These are phyloP conservation scores for Fistularia tabacaria DNA, from an alignment of 2,797 vertebrate genomes.

Conservation along the genomic window DNA sequence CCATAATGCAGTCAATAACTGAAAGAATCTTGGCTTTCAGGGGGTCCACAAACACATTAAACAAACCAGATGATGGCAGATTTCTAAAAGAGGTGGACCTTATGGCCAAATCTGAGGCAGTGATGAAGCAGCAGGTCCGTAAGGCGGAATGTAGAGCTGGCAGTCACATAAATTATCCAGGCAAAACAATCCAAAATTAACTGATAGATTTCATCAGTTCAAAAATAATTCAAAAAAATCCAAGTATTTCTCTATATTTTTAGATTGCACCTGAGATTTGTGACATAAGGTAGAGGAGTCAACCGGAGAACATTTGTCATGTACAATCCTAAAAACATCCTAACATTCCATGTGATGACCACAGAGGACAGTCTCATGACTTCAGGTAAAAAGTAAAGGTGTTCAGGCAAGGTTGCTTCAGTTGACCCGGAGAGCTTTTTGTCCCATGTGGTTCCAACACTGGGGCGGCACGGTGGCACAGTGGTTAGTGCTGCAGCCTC, in stretches of 20 bases:
- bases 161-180: conserved; percentile 6
- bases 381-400: conserved; percentile 3
- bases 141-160: conserved; percentile 22
- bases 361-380: conserved; percentile 8
- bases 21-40: conserved; percentile 15
- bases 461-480: no score
- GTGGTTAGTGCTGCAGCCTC: no score
- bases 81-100: conserved; percentile 10
- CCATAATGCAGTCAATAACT: conserved; percentile 20
- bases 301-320: neutral
- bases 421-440: neutral
- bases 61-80: conserved; percentile 15
- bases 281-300: conserved; percentile 13
- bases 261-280: conserved; percentile 24
- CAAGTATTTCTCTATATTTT: conserved; percentile 15
- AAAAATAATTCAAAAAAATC: conserved; percentile 8
- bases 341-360: conserved; percentile 1
- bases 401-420: conserved; percentile 2
- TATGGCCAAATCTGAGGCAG: conserved; percentile 18
- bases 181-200: conserved; percentile 28
- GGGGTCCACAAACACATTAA: conserved; percentile 8
- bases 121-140: conserved; percentile 22
- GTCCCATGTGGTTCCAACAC: no score
- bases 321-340: conserved; percentile 6
- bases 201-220: conserved; percentile 19